Percentiles rank a stretch among this genome's conserved stretches.
Conservation (phyloP, 2,888 invertebrate species). For the Dicycla oo region DNA sequence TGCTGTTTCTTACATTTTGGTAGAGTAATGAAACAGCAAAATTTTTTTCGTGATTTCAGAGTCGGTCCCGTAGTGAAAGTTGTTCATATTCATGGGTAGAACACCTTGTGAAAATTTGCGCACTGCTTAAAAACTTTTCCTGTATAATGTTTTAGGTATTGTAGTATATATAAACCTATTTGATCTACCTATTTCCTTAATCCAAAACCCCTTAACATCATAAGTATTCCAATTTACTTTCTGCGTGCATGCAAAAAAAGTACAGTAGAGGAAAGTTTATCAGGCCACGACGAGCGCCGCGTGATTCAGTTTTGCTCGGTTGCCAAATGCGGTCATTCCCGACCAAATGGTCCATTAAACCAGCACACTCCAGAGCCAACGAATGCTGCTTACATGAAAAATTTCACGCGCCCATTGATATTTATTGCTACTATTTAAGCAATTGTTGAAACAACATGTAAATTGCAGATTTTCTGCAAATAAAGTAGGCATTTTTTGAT, state of each 20-base stretch:
- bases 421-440: constrained; percentile 54
- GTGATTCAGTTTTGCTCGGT: constrained; percentile 50
- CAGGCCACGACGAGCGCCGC: constrained; percentile 42
- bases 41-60: too few species aligned
- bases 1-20: too few species aligned
- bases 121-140: too few species aligned
- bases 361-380: constrained; percentile 58
- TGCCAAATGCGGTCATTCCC: constrained; percentile 64
- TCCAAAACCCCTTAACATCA: constrained; percentile 4
- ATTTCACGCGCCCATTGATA: constrained; percentile 51
- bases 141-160: too few species aligned
- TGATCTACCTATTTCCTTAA: constrained; percentile 1
- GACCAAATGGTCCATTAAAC: constrained; percentile 68
- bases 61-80: too few species aligned
- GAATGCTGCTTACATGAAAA: constrained; percentile 61
- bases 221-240: constrained; percentile 31
- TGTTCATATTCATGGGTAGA: too few species aligned
- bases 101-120: too few species aligned
- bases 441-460: constrained; percentile 49
- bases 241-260: constrained; percentile 26
- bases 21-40: too few species aligned
- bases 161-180: too few species aligned
- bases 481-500: constrained; percentile 12
- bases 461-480: constrained; percentile 37
- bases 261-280: constrained; percentile 40